Conservation (phyloP, 2,888 invertebrate genomes). For the Drosophila pseudotalamancana region DNA sequence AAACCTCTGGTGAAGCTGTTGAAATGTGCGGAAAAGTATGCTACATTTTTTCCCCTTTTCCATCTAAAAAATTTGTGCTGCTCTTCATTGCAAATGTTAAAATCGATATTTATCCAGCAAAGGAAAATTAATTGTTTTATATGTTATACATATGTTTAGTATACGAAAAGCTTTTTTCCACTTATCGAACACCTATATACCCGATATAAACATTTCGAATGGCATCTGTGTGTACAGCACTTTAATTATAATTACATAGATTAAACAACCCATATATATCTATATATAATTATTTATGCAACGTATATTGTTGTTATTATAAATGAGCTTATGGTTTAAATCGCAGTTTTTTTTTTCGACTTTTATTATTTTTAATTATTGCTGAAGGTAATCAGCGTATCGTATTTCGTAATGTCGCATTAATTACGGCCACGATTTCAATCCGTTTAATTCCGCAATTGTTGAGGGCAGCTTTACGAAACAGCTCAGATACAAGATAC, state of each 20-base stretch:
- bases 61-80: too few species aligned
- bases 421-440: constrained; percentile 25
- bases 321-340: constrained; percentile 23
- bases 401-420: constrained; percentile 27
- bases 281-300: not conserved
- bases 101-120: too few species aligned
- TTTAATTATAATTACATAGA: constrained; percentile 17
- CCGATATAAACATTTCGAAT: too few species aligned
- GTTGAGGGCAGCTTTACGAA: not conserved
- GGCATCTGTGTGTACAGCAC: too few species aligned
- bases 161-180: too few species aligned
- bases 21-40: too few species aligned
- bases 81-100: too few species aligned
- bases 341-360: not conserved
- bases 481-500: not conserved
- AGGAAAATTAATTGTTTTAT: too few species aligned
- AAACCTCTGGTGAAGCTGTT: too few species aligned
- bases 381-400: constrained; percentile 2
- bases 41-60: too few species aligned
- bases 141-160: too few species aligned
- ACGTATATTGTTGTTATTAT: not conserved
- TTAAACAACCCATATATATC: constrained; percentile 10
- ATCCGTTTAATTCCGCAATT: constrained; percentile 16
- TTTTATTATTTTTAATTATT: constrained; percentile 31
- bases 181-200: too few species aligned